Base-by-base conservation (phyloP, 2,888 invertebrate species). In the Sarcophaga subvicina region DNA sequence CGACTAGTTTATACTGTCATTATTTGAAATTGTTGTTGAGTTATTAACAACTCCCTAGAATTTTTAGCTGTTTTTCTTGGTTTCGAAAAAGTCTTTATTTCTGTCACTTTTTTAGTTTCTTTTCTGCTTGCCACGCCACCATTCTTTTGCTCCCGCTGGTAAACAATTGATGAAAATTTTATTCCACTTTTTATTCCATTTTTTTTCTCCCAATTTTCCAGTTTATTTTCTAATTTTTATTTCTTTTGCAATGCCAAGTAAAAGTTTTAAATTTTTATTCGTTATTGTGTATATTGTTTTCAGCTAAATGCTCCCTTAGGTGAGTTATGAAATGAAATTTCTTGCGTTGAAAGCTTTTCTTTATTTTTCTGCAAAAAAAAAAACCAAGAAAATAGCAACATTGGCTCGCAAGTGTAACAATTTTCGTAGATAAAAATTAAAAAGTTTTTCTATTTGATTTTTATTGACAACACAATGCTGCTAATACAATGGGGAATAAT, bases 251-350 rank as follows among this genome's bases (percentile, higher is more conserved):
- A 63, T 37, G 54, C 17, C 17, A 49, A 54, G 62, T 62, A 17
- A 60, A 81, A 75, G 69, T 75, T 72, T 12, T 62, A 69, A 69
- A 37, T 70, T 71, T 59, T 76, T 70, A 11, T 67, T 69, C 63
- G 17, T 54, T 70, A 75, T 76, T 60, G 3, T 47, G 69, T 20
- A 4, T 12, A 62, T 70, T 71, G 70, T 73, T 73, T 66, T 66
- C 72, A 64, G 80, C 66, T 77, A 86, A 86, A 83, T 86, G 86
- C 63, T 86, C 86, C 86, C 86, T 54, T 47, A 80, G 83, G 86
- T 86, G 62, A 66, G 60, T 63, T 69, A 45, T 47, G 4, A 27
- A 27, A 22, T 67, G 63, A 54, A 27, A 17, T 72, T n/a, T 78
- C 14, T 47, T 54, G 20, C 71, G 11, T 54, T n/a, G 6, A 54